Conservation (phyloP, 2,113 vertebrate genomes). For the Symphodus melops region DNA sequence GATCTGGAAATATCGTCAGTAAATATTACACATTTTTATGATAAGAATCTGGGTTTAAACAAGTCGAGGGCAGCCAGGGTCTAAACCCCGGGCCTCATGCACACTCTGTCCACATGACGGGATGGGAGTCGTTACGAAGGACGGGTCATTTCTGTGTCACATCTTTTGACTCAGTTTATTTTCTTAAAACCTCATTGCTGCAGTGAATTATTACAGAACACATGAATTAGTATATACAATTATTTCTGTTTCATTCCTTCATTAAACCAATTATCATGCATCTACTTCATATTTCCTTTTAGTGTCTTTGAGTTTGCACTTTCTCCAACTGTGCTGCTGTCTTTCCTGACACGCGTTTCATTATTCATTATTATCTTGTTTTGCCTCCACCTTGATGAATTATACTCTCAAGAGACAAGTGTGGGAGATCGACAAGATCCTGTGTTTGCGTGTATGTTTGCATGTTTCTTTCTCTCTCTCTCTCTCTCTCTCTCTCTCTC, state of each 20-base stretch:
- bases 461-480: constrained; percentile 16
- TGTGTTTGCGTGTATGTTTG: background rate
- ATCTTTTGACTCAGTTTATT: constrained; percentile 1
- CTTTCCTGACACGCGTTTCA: constrained; percentile 72
- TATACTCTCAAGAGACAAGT: constrained; percentile 69
- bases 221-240: no score
- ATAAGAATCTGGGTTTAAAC: no score
- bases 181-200: constrained; percentile 7
- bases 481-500: constrained; percentile 51
- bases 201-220: no score
- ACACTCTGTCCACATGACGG: no score
- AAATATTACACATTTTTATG: no score
- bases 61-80: no score
- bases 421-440: constrained; percentile 58
- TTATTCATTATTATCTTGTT: constrained; percentile 78
- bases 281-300: constrained; percentile 51
- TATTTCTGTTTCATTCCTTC: constrained; percentile 8
- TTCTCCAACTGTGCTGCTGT: constrained; percentile 27
- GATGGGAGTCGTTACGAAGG: no score
- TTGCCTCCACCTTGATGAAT: constrained; percentile 71
- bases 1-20: no score
- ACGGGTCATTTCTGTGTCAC: background rate
- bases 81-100: no score
- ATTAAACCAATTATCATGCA: constrained; percentile 68
- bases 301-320: constrained; percentile 57